Percentiles rank a stretch among this genome's conserved stretches.
phyloP scores from a whole-genome alignment of 2,797 vertebrate genomes.

The Siniperca undulata region DNA sequence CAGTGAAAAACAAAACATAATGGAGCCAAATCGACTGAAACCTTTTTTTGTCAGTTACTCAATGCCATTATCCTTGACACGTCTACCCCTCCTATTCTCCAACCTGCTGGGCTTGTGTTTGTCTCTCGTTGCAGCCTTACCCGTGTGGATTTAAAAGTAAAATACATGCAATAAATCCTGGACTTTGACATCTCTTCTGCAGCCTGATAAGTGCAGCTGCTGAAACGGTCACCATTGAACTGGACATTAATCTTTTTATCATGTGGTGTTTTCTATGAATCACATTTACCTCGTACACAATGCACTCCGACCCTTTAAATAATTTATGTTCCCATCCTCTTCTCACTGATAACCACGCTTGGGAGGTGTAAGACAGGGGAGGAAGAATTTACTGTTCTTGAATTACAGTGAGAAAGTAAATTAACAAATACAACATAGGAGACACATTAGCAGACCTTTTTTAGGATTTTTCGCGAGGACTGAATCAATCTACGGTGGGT shows the following conservation, averaged over 20 bases:
- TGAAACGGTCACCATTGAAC: constrained; percentile 19
- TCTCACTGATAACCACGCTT: background rate
- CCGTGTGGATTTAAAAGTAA: background rate
- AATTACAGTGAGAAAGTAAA: constrained; percentile 8
- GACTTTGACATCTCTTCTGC: constrained; percentile 25
- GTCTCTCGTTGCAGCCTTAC: background rate
- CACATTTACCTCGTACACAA: constrained; percentile 48
- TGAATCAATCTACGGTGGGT: constrained; percentile 5
- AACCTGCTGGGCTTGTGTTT: constrained; percentile 7
- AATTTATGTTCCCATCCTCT: constrained; percentile 34
- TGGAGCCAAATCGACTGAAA: constrained; percentile 45
- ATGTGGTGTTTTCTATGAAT: constrained; percentile 43
- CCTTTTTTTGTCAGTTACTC: constrained; percentile 12
- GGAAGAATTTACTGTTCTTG: constrained; percentile 17
- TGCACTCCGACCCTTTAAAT: constrained; percentile 44
- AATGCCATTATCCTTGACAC: background rate
- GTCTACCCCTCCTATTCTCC: background rate
- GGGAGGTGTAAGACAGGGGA: constrained; percentile 10
- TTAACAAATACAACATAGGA: background rate
- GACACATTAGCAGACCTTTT: background rate
- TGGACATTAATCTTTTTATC: constrained; percentile 62
- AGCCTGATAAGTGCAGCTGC: constrained; percentile 15
- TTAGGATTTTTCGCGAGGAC: too few relatives aligned
- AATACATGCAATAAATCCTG: background rate
- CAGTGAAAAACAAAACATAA: constrained; percentile 36